Base-by-base conservation (phyloP, 2,888 invertebrate species). In the Oxyteleia sp. region DNA sequence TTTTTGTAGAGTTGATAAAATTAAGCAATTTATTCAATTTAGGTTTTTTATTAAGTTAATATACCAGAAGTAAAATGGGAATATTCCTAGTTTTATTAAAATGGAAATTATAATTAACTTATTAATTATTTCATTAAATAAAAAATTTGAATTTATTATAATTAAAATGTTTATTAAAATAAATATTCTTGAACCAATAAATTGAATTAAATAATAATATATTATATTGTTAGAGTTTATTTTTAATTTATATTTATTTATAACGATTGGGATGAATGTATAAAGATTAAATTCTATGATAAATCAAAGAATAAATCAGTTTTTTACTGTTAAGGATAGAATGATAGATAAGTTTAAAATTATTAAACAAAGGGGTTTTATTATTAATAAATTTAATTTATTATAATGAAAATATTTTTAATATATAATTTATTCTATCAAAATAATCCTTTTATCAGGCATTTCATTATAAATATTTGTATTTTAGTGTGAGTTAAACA, bases 11-110 rank as follows among this genome's bases (percentile, higher is more conserved):
- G 38, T 68, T n/a, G 75, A 66, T 55, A 84, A 16, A 43, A 76
- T 53, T 18, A 84, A 76, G 57, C 80, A 80, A 43, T 63, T 61
- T 15, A 35, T 47, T 72, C 80, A 84, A 13, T 1, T 38, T 26
- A 72, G 7, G 43, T 26, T 55, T 13, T 26, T 76, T 80, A 84
- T 76, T 23, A 84, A 93, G 94, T 92, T 90, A 95, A 88, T 88
- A 95, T 84, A 92, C 91, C 96, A 96, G 89, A 95, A 94, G 94
- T 96, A 96, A 93, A 95, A 93, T 91, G 95, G 94, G 95, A 95
- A 96, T 91, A 96, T 95, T 3, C 96, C 96, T 89, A 96, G 94
- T 93, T 96, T 96, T 1, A 96, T 95, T 93, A 95, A 92, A 84
- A 93, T 92, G 64, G 89, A 10, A 85, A 94, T 93, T 88, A 88